Percentiles rank a stretch among this genome's conserved stretches.
phyloP scores from a whole-genome alignment of 2,888 invertebrate species.

The Resseliella maxima region DNA sequence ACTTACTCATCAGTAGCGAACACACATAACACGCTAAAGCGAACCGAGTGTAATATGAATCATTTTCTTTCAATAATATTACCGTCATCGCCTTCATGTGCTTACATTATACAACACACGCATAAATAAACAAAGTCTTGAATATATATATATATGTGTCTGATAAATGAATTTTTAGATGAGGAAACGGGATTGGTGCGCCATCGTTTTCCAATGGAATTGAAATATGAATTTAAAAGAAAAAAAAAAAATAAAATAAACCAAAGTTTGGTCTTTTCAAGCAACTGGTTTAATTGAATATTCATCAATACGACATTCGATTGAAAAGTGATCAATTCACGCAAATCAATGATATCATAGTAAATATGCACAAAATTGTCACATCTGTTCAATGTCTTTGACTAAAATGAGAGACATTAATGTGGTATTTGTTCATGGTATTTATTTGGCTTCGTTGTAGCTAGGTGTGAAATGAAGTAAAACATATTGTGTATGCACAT shows the following conservation, averaged over 20 bases:
- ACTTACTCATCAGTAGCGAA: slow-evolving; percentile 26
- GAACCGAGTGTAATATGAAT: background rate
- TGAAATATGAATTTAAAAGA: background rate
- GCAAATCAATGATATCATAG: background rate
- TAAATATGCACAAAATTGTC: background rate
- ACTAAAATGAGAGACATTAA: background rate
- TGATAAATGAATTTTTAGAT: slow-evolving; percentile 8
- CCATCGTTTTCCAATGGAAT: slow-evolving; percentile 31
- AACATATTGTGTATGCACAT: slow-evolving; percentile 5
- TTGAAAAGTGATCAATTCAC: background rate
- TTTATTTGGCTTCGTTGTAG: background rate
- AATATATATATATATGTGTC: background rate
- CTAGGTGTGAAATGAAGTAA: background rate
- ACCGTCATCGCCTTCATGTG: background rate
- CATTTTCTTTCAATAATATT: background rate
- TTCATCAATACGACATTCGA: background rate
- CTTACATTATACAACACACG: slow-evolving; percentile 1
- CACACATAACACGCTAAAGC: background rate
- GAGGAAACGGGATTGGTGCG: slow-evolving; percentile 29
- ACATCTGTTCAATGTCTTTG: slow-evolving; percentile 34
- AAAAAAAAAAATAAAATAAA: background rate
- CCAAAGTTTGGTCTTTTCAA: background rate
- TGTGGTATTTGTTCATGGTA: background rate
- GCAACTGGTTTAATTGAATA: slow-evolving; percentile 32
- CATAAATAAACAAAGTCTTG: background rate